Conservation (phyloP, 2,888 invertebrate genomes). For the Camptogramma bilineatum region DNA sequence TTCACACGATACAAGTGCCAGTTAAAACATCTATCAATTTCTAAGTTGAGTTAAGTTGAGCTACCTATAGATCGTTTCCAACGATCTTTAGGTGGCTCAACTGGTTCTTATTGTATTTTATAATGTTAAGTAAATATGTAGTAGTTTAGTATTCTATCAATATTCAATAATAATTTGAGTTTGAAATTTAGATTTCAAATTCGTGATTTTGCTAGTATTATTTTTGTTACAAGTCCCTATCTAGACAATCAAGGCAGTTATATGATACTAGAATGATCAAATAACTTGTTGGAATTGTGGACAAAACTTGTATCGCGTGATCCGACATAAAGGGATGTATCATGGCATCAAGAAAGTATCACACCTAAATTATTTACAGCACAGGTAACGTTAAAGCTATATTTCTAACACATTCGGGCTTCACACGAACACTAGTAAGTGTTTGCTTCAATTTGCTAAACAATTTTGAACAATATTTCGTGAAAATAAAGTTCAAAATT, state of each 20-base stretch:
- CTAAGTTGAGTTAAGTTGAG: no score
- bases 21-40: not conserved
- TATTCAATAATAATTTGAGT: no score
- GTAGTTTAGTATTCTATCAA: no score
- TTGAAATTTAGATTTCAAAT: no score
- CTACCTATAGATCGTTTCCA: no score
- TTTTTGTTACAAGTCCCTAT: no score
- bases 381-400: conserved; percentile 74
- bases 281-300: not conserved
- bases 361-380: conserved; percentile 73
- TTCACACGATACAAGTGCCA: conserved; percentile 11
- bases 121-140: no score
- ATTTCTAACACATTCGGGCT: conserved; percentile 45
- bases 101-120: no score
- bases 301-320: conserved; percentile 28
- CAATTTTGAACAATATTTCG: conserved; percentile 8
- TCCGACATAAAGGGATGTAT: conserved; percentile 46
- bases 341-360: conserved; percentile 77
- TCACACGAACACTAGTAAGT: conserved; percentile 21
- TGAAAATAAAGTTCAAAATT: conserved; percentile 11
- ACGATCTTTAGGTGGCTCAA: no score
- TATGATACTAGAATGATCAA: no score
- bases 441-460: not conserved
- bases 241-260: no score
- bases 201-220: no score